Conservation (phyloP, 2,797 vertebrate species). For the Microctenopoma steveboyesi region DNA sequence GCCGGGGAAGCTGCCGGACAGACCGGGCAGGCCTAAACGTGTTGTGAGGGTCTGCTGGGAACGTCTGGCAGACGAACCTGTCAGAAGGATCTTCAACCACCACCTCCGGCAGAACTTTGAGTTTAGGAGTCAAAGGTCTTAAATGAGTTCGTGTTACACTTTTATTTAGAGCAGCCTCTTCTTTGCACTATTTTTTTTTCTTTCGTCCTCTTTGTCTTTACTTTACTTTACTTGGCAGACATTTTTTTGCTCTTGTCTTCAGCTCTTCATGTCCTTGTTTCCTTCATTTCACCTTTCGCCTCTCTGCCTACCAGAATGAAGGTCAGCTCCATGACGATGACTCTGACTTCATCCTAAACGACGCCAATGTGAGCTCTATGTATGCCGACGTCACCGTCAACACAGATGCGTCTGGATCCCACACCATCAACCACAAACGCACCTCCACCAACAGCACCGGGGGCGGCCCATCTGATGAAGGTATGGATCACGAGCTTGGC, state of each 20-base stretch:
- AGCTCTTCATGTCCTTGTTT: background rate
- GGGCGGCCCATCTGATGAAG: constrained; percentile 80
- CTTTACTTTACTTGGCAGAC: too few relatives aligned
- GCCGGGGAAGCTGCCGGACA: too few relatives aligned
- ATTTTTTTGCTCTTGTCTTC: too few relatives aligned
- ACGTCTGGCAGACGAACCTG: too few relatives aligned
- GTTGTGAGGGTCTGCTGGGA: too few relatives aligned
- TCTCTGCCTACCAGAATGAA: constrained; percentile 83
- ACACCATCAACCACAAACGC: constrained; percentile 69
- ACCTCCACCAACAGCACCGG: constrained; percentile 37
- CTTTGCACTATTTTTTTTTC: background rate
- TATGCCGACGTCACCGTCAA: constrained; percentile 91
- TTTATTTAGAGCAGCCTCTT: background rate
- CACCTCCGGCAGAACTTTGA: too few relatives aligned
- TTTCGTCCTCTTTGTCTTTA: too few relatives aligned
- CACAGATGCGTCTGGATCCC: constrained; percentile 82
- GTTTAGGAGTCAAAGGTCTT: too few relatives aligned
- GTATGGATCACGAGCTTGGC: constrained; percentile 86
- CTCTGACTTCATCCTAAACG: constrained; percentile 92
- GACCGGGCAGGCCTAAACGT: too few relatives aligned
- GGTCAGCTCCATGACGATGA: constrained; percentile 91
- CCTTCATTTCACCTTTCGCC: too few relatives aligned
- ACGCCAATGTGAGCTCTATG: constrained; percentile 89
- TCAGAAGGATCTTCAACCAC: too few relatives aligned
- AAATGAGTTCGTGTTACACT: too few relatives aligned